Conservation (phyloP, 2,888 invertebrate species). For the Cetonia aurata region DNA sequence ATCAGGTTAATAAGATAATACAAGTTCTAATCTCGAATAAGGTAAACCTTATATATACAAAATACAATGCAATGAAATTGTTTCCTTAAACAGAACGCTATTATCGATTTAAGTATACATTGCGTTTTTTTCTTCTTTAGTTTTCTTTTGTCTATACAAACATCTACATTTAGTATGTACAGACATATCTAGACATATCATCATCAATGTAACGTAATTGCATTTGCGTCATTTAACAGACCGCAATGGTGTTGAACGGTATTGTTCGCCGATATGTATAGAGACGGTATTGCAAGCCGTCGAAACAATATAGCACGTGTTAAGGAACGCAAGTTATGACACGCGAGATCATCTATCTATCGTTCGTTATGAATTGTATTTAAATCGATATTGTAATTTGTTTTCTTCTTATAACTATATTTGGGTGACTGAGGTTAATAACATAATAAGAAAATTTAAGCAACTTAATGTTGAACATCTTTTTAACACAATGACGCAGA, state of each 20-base stretch:
- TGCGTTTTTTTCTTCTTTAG: too few relatives aligned
- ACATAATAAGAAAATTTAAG: neutral
- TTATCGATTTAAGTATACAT: too few relatives aligned
- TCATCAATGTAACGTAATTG: constrained; percentile 20
- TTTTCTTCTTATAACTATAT: constrained; percentile 12
- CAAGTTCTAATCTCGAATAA: too few relatives aligned
- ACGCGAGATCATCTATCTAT: constrained; percentile 16
- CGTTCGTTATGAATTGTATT: constrained; percentile 28
- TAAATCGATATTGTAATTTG: constrained; percentile 24
- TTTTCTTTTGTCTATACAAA: too few relatives aligned
- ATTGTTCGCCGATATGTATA: constrained; percentile 34
- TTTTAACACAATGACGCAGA: too few relatives aligned
- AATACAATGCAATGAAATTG: too few relatives aligned
- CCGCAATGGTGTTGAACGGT: constrained; percentile 40
- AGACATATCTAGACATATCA: too few relatives aligned
- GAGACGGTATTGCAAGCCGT: constrained; percentile 27
- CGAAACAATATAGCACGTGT: constrained; percentile 23
- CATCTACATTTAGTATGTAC: too few relatives aligned
- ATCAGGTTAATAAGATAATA: too few relatives aligned
- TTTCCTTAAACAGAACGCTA: too few relatives aligned
- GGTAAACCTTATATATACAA: too few relatives aligned
- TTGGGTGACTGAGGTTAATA: constrained; percentile 19
- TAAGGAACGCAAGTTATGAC: constrained; percentile 30
- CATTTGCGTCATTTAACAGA: constrained; percentile 33
- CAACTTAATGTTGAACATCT: too few relatives aligned